Conservation (phyloP, 2,113 vertebrate species). For the Bubo bubo region DNA sequence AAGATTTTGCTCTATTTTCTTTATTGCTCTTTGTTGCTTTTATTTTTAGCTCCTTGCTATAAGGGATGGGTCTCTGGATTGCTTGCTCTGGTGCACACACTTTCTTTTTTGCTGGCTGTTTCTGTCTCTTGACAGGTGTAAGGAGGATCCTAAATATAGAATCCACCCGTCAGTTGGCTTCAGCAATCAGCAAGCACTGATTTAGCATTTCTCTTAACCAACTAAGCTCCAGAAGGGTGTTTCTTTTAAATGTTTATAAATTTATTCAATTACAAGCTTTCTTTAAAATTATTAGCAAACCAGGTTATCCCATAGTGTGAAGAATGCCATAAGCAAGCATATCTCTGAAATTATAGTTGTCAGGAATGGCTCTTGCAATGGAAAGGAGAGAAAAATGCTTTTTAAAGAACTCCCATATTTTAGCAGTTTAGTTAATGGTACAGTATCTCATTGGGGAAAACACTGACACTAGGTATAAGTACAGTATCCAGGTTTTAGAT, state of each 20-base stretch:
- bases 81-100: conserved; percentile 35
- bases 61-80: conserved; percentile 37
- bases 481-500: not conserved
- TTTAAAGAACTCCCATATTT: not conserved
- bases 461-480: not conserved
- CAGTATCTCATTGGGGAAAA: not conserved
- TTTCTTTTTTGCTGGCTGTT: not conserved
- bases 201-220: conserved; percentile 46
- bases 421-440: not conserved
- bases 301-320: not conserved
- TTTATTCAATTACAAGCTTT: not conserved
- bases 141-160: conserved; percentile 64
- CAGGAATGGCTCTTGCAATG: not conserved
- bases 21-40: conserved; percentile 47
- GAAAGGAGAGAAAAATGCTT: not conserved
- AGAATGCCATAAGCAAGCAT: not conserved
- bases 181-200: conserved; percentile 52
- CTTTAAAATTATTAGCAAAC: not conserved
- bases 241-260: not conserved
- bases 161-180: conserved; percentile 52
- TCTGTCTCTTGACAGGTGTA: conserved; percentile 70
- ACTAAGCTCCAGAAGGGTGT: not conserved
- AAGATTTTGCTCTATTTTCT: conserved; percentile 64
- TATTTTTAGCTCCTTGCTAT: conserved; percentile 71
- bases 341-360: not conserved